phyloP scores from a whole-genome alignment of 2,888 invertebrate species.

The Aspidapion aeneum region DNA sequence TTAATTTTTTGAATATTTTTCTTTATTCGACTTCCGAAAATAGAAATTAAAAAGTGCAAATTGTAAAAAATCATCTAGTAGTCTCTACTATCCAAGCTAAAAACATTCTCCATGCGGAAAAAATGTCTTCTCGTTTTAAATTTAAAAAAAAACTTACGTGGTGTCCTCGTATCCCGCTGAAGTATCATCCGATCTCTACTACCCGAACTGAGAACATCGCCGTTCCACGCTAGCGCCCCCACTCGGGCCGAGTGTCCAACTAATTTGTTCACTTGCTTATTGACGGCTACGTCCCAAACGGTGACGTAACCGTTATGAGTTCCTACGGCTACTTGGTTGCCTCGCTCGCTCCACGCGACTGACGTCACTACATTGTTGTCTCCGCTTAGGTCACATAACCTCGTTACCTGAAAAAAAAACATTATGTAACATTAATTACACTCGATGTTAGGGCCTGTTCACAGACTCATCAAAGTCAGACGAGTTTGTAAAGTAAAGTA shows the following conservation, averaged over 20 bases:
- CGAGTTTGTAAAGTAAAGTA: too few relatives aligned
- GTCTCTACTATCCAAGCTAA: too few relatives aligned
- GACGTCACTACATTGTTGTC: constrained; percentile 97
- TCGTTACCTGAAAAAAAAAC: constrained; percentile 65
- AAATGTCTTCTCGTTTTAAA: too few relatives aligned
- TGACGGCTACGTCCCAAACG: constrained; percentile 96
- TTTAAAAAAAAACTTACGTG: constrained; percentile 56
- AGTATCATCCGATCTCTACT: constrained; percentile 91
- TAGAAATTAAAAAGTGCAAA: too few relatives aligned
- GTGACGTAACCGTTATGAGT: constrained; percentile 97
- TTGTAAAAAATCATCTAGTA: too few relatives aligned
- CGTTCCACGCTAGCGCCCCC: constrained; percentile 96
- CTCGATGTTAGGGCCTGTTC: too few relatives aligned
- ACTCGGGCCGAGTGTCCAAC: constrained; percentile 90
- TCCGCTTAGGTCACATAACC: constrained; percentile 90
- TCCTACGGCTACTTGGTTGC: constrained; percentile 95
- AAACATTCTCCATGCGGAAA: too few relatives aligned
- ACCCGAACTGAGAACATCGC: constrained; percentile 94
- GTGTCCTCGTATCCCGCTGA: constrained; percentile 89
- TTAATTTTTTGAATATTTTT: too few relatives aligned
- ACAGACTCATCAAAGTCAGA: too few relatives aligned
- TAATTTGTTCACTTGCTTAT: constrained; percentile 87
- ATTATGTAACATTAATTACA: constrained; percentile 5
- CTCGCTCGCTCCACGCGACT: constrained; percentile 98
- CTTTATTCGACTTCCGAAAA: too few relatives aligned